phyloP scores from a whole-genome alignment of 2,797 vertebrate genomes.

The Myotis myotis region DNA sequence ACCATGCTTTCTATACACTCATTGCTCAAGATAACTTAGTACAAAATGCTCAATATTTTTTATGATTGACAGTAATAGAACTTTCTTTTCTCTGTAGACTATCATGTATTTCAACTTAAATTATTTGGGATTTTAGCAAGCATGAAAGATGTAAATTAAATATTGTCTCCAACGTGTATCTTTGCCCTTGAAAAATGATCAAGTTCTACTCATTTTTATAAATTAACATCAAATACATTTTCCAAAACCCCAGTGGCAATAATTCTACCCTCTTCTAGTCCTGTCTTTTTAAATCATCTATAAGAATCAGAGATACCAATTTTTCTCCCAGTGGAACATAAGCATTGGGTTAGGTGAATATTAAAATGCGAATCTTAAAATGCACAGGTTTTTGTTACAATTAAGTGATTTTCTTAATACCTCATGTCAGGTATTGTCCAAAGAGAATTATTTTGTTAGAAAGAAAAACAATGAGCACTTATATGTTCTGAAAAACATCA shows the following conservation, averaged over 20 bases:
- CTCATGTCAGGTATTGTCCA: neutral
- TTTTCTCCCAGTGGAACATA: neutral
- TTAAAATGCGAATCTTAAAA: conserved; percentile 28
- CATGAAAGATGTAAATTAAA: neutral
- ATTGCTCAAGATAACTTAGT: neutral
- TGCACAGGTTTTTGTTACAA: neutral
- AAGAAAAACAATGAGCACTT: neutral
- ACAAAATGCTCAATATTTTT: neutral
- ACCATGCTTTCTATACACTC: neutral
- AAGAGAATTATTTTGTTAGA: neutral
- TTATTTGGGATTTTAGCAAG: neutral
- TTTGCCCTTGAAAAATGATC: neutral
- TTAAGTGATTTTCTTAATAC: neutral
- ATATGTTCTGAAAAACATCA: neutral
- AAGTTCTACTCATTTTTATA: conserved; percentile 4
- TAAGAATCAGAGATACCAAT: neutral
- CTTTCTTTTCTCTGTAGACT: conserved; percentile 4
- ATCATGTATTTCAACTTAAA: conserved; percentile 1
- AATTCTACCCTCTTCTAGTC: neutral
- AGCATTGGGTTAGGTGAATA: neutral
- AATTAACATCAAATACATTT: conserved; percentile 33
- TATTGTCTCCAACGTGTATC: neutral
- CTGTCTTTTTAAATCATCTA: neutral
- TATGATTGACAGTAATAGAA: neutral
- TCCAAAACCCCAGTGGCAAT: neutral